Base-by-base conservation (phyloP, 2,797 vertebrate genomes). In the Hyperoplus immaculatus region DNA sequence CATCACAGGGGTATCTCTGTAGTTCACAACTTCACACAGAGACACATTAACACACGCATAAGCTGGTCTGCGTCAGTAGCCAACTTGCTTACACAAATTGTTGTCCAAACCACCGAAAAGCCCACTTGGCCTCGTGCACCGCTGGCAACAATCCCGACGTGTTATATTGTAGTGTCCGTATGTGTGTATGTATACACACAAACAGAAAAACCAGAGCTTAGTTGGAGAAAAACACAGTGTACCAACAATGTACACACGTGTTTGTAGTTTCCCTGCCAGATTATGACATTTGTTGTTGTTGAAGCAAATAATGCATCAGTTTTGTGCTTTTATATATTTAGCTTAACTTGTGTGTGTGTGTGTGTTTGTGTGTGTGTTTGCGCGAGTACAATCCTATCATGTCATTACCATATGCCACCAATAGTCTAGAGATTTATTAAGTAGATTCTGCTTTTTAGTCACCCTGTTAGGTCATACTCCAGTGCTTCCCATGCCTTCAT, bases 61-160 rank as follows among this genome's bases (percentile, higher is more conserved):
- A 42, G 12, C 3, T 11, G 9, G 7, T 56, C 63, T 51, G 65
- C 64, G 59, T 73, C 69, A 71, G 64, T 29, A 60, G 75, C 77
- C 84, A 84, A 45, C 62, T 3, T 78, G 74, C 95, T 96, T 95
- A 94, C 90, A 95, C 85, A 90, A 57, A 1, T 83, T 86, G 6
- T 84, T 91, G 81, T 95, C 94, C 89, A 92, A 92, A 87, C 80
- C 87, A 82, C 80, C 87, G 92, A 93, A 21, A 89, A 93, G 87
- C 84, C 77, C 79, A 83, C 83, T 92, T 92, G 93, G 94, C 88
- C 92, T 92, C 83, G 65, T 39, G 89, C 82, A 89, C 83, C 72
- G 80, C 89, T 88, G 81, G 77, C 73, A 86, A 18, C 36, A 11
- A 54, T 60, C 11, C 13, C 51, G 6, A 47, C 53, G 38, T 84